Conservation (phyloP, 1,140 invertebrate genomes). For the Drosophila sp. region DNA sequence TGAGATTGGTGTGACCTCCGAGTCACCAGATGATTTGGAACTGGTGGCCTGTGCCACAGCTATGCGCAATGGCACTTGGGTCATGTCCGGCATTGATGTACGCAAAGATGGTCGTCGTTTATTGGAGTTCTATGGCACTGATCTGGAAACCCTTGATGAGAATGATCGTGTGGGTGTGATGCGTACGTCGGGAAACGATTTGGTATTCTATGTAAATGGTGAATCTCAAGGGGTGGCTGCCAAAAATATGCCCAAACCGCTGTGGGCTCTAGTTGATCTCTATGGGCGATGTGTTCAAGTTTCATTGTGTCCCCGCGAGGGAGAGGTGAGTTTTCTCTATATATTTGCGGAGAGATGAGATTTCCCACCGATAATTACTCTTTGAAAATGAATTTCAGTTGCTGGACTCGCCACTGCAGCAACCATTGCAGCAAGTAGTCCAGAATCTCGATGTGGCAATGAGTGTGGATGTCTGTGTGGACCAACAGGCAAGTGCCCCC, state of each 20-base stretch:
- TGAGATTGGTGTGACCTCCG: constrained; percentile 95
- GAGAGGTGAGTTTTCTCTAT: constrained; percentile 44
- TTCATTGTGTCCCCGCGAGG: constrained; percentile 84
- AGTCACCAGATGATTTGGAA: constrained; percentile 91
- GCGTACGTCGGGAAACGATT: constrained; percentile 90
- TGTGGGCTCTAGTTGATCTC: constrained; percentile 95
- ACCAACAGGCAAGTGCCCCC: constrained; percentile 17
- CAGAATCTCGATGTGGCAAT: constrained; percentile 81
- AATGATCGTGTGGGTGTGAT: constrained; percentile 93
- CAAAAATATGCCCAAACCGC: constrained; percentile 88
- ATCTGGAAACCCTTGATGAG: constrained; percentile 92
- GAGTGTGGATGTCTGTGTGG: constrained; percentile 69
- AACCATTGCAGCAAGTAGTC: constrained; percentile 69
- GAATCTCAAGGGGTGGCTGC: constrained; percentile 94
- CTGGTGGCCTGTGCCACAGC: constrained; percentile 93
- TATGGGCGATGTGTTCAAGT: constrained; percentile 97
- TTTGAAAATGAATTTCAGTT: constrained; percentile 22
- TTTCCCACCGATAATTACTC: not conserved
- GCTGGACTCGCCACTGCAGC: constrained; percentile 59
- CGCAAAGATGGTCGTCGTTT: constrained; percentile 91
- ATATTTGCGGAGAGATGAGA: too few relatives aligned
- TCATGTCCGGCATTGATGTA: constrained; percentile 93
- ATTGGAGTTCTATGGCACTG: constrained; percentile 92
- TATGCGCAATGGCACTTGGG: constrained; percentile 93
- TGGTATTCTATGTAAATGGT: constrained; percentile 96